Conservation (phyloP, 2,113 vertebrate genomes). For the Chloebia gouldiae region DNA sequence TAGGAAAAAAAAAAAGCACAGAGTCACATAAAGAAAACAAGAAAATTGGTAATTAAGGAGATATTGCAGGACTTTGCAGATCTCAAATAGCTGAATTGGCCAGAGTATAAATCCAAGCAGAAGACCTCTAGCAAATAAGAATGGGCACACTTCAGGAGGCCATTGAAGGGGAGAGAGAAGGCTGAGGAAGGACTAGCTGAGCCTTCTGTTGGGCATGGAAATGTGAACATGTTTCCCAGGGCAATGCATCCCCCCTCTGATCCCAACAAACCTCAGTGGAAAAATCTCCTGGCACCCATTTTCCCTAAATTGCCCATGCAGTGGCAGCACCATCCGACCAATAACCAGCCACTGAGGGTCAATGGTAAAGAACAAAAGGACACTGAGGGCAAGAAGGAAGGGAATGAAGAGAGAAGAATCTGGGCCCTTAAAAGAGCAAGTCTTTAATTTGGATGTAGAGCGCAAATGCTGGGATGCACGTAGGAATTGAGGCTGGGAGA, state of each 20-base stretch:
- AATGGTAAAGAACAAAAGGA: neutral
- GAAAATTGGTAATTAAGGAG: neutral
- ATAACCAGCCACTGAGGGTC: neutral
- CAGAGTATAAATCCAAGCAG: neutral
- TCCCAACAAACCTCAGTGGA: neutral
- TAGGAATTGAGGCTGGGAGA: neutral
- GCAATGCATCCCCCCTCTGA: neutral
- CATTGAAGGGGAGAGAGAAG: neutral
- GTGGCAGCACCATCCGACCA: neutral
- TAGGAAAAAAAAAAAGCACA: neutral
- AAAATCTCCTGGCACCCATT: neutral
- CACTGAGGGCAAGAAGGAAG: neutral
- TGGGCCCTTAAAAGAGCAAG: neutral
- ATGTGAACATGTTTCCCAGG: neutral
- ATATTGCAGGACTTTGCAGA: neutral
- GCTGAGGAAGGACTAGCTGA: neutral
- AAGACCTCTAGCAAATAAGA: neutral
- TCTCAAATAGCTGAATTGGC: neutral
- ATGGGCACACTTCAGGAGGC: neutral
- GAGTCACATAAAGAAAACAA: neutral
- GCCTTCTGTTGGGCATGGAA: neutral
- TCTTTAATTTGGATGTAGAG: neutral
- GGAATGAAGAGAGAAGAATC: neutral
- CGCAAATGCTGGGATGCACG: neutral
- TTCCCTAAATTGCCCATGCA: neutral